Evolutionary conservation across 2,797 vertebrate species (phyloP).

Genomic region (Anguilla obscura): DNA sequence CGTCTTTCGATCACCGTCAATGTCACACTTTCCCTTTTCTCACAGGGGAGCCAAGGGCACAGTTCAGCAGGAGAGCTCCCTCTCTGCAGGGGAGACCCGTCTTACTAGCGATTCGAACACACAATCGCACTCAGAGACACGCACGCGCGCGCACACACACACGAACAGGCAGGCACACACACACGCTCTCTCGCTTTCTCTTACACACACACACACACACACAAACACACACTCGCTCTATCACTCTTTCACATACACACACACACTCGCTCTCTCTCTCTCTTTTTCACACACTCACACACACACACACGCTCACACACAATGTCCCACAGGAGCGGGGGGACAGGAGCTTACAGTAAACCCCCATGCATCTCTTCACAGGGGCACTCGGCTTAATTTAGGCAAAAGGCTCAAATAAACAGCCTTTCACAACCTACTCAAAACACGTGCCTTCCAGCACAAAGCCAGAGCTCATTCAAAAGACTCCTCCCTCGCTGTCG

Average conservation of each 20-base stretch:
- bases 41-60: constrained; percentile 41
- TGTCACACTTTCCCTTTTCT: constrained; percentile 57
- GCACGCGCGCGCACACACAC: background rate
- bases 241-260: constrained; percentile 26
- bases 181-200: background rate
- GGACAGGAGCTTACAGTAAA: constrained; percentile 50
- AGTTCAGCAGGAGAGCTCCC: constrained; percentile 28
- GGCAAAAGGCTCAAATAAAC: constrained; percentile 30
- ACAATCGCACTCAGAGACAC: background rate
- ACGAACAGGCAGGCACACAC: background rate
- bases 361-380: constrained; percentile 43
- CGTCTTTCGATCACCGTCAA: constrained; percentile 66
- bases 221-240: constrained; percentile 35
- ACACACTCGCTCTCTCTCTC: background rate
- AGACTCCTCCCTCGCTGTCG: background rate
- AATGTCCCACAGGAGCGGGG: constrained; percentile 27
- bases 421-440: constrained; percentile 35
- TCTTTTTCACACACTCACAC: constrained; percentile 14
- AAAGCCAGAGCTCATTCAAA: constrained; percentile 33
- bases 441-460: constrained; percentile 2
- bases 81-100: background rate
- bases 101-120: background rate
- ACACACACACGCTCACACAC: background rate
- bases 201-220: constrained; percentile 2
- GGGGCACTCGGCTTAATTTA: constrained; percentile 37